Evolutionary conservation across 2,888 invertebrate genomes (phyloP).

Genomic region (Nasonovia ribisnigri): DNA sequence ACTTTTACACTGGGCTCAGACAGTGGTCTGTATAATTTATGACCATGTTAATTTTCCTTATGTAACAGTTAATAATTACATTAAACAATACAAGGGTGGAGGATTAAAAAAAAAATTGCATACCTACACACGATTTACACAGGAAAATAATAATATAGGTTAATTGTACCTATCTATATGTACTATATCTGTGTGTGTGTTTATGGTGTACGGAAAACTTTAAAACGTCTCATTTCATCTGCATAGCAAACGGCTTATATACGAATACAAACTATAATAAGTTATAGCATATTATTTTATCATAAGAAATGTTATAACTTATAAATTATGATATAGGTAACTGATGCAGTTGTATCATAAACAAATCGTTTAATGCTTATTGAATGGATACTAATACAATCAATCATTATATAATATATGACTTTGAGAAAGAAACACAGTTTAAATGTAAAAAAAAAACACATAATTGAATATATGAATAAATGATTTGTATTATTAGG

Average conservation of each 20-base stretch:
- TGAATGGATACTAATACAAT: too few relatives aligned
- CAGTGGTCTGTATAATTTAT: slow-evolving; percentile 59
- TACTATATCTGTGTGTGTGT: too few relatives aligned
- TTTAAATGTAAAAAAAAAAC: not conserved
- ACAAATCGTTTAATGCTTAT: too few relatives aligned
- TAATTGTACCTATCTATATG: not conserved
- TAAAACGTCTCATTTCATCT: too few relatives aligned
- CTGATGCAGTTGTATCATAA: too few relatives aligned
- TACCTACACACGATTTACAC: not conserved
- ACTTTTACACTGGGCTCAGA: slow-evolving; percentile 48
- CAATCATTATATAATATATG: not conserved
- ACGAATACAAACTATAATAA: too few relatives aligned
- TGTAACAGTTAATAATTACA: slow-evolving; percentile 59
- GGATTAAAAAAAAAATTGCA: slow-evolving; percentile 40
- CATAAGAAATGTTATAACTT: too few relatives aligned
- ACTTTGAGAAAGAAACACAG: not conserved
- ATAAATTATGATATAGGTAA: too few relatives aligned
- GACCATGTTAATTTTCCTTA: slow-evolving; percentile 59
- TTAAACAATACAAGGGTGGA: not conserved
- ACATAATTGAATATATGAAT: not conserved
- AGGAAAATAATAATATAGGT: not conserved
- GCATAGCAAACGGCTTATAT: too few relatives aligned
- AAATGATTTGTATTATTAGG: not conserved
- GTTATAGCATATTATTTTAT: too few relatives aligned
- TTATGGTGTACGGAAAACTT: too few relatives aligned